Evolutionary conservation across 2,797 vertebrate species (phyloP), one percentile per base, ranked within the genome.

Genomic region (Coracias cyanogaster): DNA sequence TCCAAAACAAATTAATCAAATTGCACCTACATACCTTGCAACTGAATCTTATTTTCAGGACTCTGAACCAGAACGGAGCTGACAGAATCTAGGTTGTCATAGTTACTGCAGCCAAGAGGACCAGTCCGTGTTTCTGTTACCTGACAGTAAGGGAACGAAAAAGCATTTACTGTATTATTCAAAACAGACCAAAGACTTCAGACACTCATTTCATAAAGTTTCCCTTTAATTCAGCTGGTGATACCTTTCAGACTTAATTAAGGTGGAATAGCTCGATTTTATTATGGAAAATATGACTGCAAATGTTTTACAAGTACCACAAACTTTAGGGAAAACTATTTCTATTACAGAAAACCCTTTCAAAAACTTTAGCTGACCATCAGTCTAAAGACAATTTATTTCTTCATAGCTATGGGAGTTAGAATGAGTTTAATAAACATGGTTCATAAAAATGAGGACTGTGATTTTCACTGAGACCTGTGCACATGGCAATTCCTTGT

Each of bases 51-150:
- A 97, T 99, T 99, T 97, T 99, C 99, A 43, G 99, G 99, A 98
- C 99, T 99, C 98, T 99, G 99, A 95, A 99, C 99, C 98, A 99
- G 98, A 94, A 99, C 99, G 28, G 99, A 99, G 98, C 99, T 99
- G 95, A 99, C 99, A 57, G 99, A 99, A 98, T 99, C 99, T 94
- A 99, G 98, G 99, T 99, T 99, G 99, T 99, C 99, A 98, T 99
- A 99, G 98, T 99, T 99, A 99, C 99, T 99, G 98, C 99, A 99
- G 98, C 99, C 99, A 48, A 99, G 99, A 91, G 99, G 99, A 91
- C 99, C 99, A 3, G 99, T 99, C 95, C 99, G 98, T 7, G 99
- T 99, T 98, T 99, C 99, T 82, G 99, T 99, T 97, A 99, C 99
- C 99, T 99, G 98, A 90, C 41, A 72, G 92, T 29, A 33, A 90